Base-by-base conservation (phyloP, 92 coral and sea anemone genomes). In the Phenganax stokvisi region DNA sequence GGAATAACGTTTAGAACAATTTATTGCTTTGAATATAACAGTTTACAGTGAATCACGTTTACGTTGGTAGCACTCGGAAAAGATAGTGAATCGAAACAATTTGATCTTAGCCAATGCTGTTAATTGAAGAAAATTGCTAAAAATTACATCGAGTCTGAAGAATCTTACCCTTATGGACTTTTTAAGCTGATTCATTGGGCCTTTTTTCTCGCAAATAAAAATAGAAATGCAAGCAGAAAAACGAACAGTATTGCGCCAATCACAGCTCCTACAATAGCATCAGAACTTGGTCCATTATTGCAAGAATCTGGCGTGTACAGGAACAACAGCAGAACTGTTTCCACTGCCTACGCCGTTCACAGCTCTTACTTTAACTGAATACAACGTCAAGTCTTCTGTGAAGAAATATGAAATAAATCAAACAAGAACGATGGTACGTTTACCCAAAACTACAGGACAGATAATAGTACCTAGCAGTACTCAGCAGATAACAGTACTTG, bases 311-410 rank as follows among this genome's bases (percentile, higher is more conserved):
- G 60, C 7, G 9, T 68, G 17, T 28, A 17, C 70, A 58, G 17
- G n/a, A 3, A 76, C 20, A 12, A 55, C 56, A 28, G 0, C 5
- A 25, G 81, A 30, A 8, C 56, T 58, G 51, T 59, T 59, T 29
- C 81, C 81, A 15, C 17, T 59, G 7, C 81, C 81, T 8, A 76
- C 53, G 20, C 20, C 6, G 31, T 59, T 76, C 10, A 76, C 54
- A 2, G 70, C 69, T 15, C 1, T 0, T 0, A 76, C 25, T 76
- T 16, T 29, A 12, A 76, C 31, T 27, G 69, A 57, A 47, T 76
- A 76, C 7, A 51, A 31, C 3, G 70, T n/a, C 9, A 68, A 12
- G 12, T 68, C 72, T 3, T 66, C 73, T 68, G 47, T 37, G 3
- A 37, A 68, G 47, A 30, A 37, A 9, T 12, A 7, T 25, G 15